Percentiles rank a stretch among this genome's conserved stretches.
Conservation (phyloP, 2,888 invertebrate genomes). For the Nomada hirtipes region DNA sequence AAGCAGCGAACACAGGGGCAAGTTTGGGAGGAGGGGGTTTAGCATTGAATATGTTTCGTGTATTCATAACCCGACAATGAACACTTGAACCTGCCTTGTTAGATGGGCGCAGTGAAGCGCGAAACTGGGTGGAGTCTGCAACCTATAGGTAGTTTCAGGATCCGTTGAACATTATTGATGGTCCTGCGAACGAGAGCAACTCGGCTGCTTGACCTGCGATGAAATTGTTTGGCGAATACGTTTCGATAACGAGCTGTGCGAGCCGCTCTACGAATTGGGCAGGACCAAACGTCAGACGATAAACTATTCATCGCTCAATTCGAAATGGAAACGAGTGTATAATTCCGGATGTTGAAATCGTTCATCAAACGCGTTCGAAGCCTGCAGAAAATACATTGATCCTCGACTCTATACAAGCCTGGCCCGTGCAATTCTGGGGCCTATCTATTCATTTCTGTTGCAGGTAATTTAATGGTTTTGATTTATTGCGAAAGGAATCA, state of each 20-base stretch:
- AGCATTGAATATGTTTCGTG: constrained; percentile 71
- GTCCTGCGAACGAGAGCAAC: constrained; percentile 59
- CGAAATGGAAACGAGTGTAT: not conserved
- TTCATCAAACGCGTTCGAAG: no score
- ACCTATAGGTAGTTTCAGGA: constrained; percentile 64
- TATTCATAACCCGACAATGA: constrained; percentile 79
- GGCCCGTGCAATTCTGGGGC: not conserved
- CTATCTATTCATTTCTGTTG: not conserved
- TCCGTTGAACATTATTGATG: constrained; percentile 77
- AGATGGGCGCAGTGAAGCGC: constrained; percentile 75
- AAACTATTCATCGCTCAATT: not conserved
- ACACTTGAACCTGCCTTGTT: constrained; percentile 78
- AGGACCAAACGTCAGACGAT: not conserved
- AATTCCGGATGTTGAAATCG: not conserved
- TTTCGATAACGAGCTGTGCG: constrained; percentile 19
- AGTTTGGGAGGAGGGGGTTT: constrained; percentile 4
- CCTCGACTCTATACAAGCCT: no score
- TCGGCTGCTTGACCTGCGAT: constrained; percentile 26
- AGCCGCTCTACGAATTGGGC: not conserved
- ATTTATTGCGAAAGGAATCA: not conserved
- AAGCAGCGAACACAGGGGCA: constrained; percentile 1
- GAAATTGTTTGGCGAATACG: constrained; percentile 27
- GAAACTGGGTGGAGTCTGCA: constrained; percentile 76
- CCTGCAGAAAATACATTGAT: no score
- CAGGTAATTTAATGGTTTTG: constrained; percentile 6